Percentiles rank a stretch among this genome's conserved stretches.
phyloP scores from a whole-genome alignment of 2,888 invertebrate genomes.

The Chrysotoxum bicinctum region DNA sequence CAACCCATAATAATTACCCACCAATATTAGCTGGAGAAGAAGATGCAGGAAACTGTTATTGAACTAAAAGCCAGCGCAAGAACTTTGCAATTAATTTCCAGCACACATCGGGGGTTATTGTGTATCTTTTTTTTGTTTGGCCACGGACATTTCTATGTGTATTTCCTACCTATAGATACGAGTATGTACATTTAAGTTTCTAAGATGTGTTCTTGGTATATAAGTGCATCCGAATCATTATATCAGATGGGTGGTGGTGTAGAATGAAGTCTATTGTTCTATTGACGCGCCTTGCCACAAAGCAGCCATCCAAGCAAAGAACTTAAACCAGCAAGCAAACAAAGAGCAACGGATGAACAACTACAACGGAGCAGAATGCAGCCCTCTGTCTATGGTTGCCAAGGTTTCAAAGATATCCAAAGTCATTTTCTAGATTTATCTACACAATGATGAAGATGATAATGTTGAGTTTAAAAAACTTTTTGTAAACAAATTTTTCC shows the following conservation, averaged over 20 bases:
- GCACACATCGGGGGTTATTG: constrained; percentile 33
- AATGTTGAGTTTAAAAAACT: no score
- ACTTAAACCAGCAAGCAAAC: constrained; percentile 40
- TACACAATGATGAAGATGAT: no score
- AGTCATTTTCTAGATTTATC: neutral
- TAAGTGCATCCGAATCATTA: constrained; percentile 10
- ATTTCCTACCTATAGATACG: neutral
- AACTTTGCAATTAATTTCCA: constrained; percentile 55
- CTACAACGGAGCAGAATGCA: constrained; percentile 26
- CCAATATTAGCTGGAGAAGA: constrained; percentile 10
- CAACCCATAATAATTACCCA: constrained; percentile 29
- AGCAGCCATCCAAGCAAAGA: constrained; percentile 55
- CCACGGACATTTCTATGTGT: neutral
- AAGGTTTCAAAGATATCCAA: neutral
- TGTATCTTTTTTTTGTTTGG: constrained; percentile 7
- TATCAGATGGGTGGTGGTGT: constrained; percentile 6
- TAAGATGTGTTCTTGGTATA: constrained; percentile 12
- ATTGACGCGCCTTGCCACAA: constrained; percentile 22
- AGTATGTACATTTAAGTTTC: neutral
- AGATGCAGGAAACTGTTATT: constrained; percentile 23
- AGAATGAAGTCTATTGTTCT: constrained; percentile 51
- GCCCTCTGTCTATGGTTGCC: neutral
- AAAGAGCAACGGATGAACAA: constrained; percentile 61
- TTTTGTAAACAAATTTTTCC: no score
- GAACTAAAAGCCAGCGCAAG: constrained; percentile 44